Evolutionary conservation across 2,888 invertebrate species (phyloP).

Genomic region (Trachelus tabidus): DNA sequence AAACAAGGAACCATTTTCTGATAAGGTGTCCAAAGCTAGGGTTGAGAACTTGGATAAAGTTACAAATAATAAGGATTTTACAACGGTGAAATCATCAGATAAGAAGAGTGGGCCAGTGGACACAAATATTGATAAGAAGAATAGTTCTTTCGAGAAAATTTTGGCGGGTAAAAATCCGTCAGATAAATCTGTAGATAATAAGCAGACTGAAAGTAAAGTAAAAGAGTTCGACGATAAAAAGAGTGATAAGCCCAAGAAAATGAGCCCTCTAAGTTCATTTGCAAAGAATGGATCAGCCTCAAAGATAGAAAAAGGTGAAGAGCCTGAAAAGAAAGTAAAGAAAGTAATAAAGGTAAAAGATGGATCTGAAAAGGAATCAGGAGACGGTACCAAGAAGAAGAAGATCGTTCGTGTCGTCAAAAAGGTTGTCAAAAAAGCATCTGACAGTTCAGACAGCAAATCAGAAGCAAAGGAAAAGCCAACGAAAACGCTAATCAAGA

Average conservation of each 20-base stretch:
- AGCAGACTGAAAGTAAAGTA: slow-evolving; percentile 34
- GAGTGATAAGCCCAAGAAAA: slow-evolving; percentile 41
- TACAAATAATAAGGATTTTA: slow-evolving; percentile 37
- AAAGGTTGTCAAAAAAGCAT: slow-evolving; percentile 53
- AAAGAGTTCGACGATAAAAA: slow-evolving; percentile 41
- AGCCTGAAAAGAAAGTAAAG: slow-evolving; percentile 39
- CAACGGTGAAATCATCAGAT: slow-evolving; percentile 60
- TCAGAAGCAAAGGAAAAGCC: slow-evolving; percentile 42
- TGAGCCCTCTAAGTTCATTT: slow-evolving; percentile 25
- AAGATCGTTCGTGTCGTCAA: slow-evolving; percentile 53
- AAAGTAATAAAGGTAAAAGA: slow-evolving; percentile 43
- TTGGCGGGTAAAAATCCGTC: slow-evolving; percentile 29
- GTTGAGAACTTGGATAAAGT: slow-evolving; percentile 50
- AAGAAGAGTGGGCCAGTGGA: slow-evolving; percentile 55
- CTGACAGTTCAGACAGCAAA: slow-evolving; percentile 47
- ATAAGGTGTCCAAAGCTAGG: slow-evolving; percentile 29
- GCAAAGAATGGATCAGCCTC: slow-evolving; percentile 34
- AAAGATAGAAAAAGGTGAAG: slow-evolving; percentile 37
- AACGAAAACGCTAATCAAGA: slow-evolving; percentile 34
- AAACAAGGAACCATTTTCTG: slow-evolving; percentile 23
- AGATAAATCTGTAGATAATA: slow-evolving; percentile 44
- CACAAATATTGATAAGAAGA: slow-evolving; percentile 39
- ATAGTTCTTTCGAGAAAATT: slow-evolving; percentile 26
- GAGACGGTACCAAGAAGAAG: slow-evolving; percentile 48
- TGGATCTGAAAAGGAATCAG: slow-evolving; percentile 33